Percentiles rank a stretch among this genome's conserved stretches.
Conservation (phyloP, 53 echinoderm and acorn worm species). For the Pentamera pediparva region DNA sequence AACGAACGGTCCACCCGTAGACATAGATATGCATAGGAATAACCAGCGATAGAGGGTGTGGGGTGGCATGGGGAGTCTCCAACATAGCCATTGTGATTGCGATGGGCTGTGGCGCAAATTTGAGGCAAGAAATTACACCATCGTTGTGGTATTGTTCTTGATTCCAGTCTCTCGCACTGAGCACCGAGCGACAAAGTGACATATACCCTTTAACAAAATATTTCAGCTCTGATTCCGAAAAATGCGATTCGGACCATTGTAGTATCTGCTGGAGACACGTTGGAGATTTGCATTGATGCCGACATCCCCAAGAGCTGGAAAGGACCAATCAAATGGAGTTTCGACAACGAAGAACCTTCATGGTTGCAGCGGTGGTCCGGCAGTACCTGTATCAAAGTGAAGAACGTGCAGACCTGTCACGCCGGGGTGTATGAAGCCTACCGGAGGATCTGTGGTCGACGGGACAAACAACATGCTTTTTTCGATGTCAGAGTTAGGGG, state of each 20-base stretch:
- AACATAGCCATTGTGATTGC: too few relatives aligned
- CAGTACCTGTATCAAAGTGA: background rate
- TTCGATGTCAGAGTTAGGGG: background rate
- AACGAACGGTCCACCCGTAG: too few relatives aligned
- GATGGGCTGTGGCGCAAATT: too few relatives aligned
- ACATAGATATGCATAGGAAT: too few relatives aligned
- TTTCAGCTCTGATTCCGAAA: conserved; percentile 1
- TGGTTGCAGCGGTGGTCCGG: background rate
- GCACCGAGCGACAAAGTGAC: too few relatives aligned
- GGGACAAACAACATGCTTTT: background rate
- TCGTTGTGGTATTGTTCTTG: too few relatives aligned
- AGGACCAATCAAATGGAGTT: background rate
- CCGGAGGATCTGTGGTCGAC: background rate
- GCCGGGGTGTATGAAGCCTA: background rate
- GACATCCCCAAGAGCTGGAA: background rate
- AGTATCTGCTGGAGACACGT: background rate
- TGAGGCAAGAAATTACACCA: too few relatives aligned
- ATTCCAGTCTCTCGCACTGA: too few relatives aligned
- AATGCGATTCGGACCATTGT: background rate
- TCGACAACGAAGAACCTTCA: background rate
- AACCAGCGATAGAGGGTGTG: too few relatives aligned
- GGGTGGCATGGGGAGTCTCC: too few relatives aligned
- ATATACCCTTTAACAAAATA: too few relatives aligned
- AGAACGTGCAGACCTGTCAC: background rate
- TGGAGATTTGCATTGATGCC: background rate